Evolutionary conservation across 2,888 invertebrate species (phyloP), one percentile per base, ranked within the genome.

Genomic region (Parnassius smintheus): DNA sequence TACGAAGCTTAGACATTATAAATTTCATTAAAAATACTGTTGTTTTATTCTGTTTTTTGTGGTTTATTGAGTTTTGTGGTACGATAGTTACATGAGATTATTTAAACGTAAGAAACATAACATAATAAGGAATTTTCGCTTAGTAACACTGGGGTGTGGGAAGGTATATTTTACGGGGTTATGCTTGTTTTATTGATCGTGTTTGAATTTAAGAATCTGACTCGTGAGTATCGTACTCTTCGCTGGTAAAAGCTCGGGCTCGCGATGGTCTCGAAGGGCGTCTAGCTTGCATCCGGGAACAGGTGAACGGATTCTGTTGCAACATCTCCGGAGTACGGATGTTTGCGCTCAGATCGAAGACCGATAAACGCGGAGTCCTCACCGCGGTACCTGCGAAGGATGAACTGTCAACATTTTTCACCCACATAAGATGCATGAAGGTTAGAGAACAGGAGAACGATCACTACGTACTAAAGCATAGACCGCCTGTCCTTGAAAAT

Each of bases 1-100:
- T 91, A 91, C 46, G 46, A 83, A 85, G 89, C 91, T 91, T 91
- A 88, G 84, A 89, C 86, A 89, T 87, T 90, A 89, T 88, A 89
- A 83, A 83, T 89, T 89, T 91, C 82, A 88, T 82, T 88, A 86
- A 88, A 46, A 82, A 68, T 62, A 66, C 58, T 58, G 67, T 85
- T 73, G 83, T 88, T 88, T 86, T 72, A 83, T 84, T 86, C n/a
- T n/a, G n/a, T n/a, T n/a, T n/a, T n/a, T n/a, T n/a, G n/a, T n/a
- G n/a, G 22, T 56, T 50, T 13, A 42, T 51, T 13, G 2, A 11
- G 9, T 3, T 44, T 11, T 44, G 44, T 44, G 2, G 10, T 44
- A 11, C 4, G 7, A 35, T 35, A 35, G 7, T 35, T 35, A 35
- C 35, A 35, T 35, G 7, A 35, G 35, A 35, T 4, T 4, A 35